These are phyloP conservation scores for Dipus sagitta DNA, from an alignment of 2,797 vertebrate genomes.

Conservation along the genomic window DNA sequence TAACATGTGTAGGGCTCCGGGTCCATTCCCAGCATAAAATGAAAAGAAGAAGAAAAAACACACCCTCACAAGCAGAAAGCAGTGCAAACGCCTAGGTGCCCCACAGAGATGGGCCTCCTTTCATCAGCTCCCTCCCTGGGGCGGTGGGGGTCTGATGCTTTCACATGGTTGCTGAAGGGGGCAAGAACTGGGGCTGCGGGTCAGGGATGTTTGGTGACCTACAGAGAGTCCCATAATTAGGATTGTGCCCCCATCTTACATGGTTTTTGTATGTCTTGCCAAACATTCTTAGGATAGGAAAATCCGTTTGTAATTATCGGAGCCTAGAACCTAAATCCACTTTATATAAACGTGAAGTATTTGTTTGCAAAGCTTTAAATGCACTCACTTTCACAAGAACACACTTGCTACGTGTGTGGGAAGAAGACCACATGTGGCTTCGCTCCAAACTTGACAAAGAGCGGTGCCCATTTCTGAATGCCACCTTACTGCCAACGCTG, in stretches of 20 bases:
- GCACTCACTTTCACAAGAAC: not conserved
- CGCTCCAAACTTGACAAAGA: not conserved
- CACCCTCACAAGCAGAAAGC: not conserved
- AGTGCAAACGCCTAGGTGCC: not conserved
- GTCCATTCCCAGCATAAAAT: not conserved
- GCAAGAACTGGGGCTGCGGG: not conserved
- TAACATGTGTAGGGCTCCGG: not conserved
- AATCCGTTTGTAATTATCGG: slow-evolving; percentile 25
- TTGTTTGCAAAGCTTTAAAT: slow-evolving; percentile 19
- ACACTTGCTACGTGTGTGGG: not conserved
- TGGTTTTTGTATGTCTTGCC: not conserved
- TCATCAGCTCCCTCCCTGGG: not conserved
- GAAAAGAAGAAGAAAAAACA: not conserved
- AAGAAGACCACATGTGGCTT: not conserved
- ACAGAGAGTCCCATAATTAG: not conserved
- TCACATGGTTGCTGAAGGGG: not conserved
- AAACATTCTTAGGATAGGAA: not conserved
- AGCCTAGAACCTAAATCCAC: slow-evolving; percentile 19
- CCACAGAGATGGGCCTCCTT: not conserved
- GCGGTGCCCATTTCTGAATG: not conserved
- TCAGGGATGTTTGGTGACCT: not conserved
- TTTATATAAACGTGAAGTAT: slow-evolving; percentile 20
- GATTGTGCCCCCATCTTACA: not conserved
- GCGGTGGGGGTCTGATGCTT: not conserved
- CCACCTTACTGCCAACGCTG: not conserved